phyloP scores from a whole-genome alignment of 2,113 vertebrate species.

The Esox niger region DNA sequence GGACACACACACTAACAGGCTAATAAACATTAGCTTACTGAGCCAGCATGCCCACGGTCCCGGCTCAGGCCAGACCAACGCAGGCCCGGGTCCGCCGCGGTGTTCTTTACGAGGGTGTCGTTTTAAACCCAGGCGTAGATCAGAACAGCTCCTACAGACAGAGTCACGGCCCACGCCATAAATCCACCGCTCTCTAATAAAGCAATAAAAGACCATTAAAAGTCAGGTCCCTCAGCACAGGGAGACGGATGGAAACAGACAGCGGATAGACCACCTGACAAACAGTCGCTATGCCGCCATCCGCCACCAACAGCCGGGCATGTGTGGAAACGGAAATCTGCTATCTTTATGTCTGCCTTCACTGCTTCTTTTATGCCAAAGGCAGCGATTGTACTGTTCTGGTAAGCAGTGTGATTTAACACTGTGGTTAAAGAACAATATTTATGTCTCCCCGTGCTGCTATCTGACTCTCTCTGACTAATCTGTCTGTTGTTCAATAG shows the following conservation, averaged over 20 bases:
- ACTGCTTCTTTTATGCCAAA: slow-evolving; percentile 12
- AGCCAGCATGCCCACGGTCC: slow-evolving; percentile 36
- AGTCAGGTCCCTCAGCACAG: slow-evolving; percentile 51
- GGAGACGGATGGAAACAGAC: slow-evolving; percentile 62
- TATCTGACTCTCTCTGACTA: too few relatives aligned
- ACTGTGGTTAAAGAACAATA: too few relatives aligned
- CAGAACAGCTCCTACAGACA: slow-evolving; percentile 45
- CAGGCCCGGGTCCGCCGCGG: background rate
- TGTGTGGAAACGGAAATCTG: background rate
- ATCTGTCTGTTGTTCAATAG: background rate
- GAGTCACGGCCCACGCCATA: slow-evolving; percentile 43
- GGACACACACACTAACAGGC: slow-evolving; percentile 42
- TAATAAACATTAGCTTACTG: slow-evolving; percentile 52
- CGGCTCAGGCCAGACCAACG: slow-evolving; percentile 2
- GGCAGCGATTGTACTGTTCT: background rate
- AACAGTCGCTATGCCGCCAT: background rate
- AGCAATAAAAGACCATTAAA: slow-evolving; percentile 64
- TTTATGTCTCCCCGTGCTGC: too few relatives aligned
- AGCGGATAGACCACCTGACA: slow-evolving; percentile 40
- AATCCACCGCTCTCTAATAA: slow-evolving; percentile 64
- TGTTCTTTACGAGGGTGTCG: slow-evolving; percentile 34
- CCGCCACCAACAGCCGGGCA: slow-evolving; percentile 13
- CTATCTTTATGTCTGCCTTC: slow-evolving; percentile 38
- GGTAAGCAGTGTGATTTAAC: background rate
- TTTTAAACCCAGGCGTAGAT: slow-evolving; percentile 46